A percentile compares a stretch with the other conserved stretches of the same genome.
These are phyloP conservation scores for Darevskia nairensis DNA, from an alignment of 2,797 vertebrate genomes.

Conservation along the genomic window DNA sequence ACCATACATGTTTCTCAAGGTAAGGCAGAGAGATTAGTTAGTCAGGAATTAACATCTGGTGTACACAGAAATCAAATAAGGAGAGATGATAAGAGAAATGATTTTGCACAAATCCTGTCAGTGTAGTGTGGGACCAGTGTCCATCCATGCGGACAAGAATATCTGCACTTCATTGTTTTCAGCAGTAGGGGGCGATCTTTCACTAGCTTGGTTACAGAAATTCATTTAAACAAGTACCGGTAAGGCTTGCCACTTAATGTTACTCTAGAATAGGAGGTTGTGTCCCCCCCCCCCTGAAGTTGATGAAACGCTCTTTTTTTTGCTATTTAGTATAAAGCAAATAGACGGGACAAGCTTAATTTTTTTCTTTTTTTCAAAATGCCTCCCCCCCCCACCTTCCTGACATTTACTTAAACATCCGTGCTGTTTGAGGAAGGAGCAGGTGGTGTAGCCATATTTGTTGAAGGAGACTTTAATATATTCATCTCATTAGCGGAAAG, in stretches of 20 bases:
- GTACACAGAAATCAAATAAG: neutral
- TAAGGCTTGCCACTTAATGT: slow-evolving; percentile 27
- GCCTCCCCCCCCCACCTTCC: slow-evolving; percentile 31
- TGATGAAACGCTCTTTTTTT: slow-evolving; percentile 33
- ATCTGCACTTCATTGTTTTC: slow-evolving; percentile 3
- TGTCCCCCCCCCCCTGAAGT: slow-evolving; percentile 25
- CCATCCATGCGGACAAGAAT: neutral
- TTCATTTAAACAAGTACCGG: slow-evolving; percentile 33
- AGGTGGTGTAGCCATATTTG: slow-evolving; percentile 44
- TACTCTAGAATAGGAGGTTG: slow-evolving; percentile 28
- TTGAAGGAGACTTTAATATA: slow-evolving; percentile 43
- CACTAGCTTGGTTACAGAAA: slow-evolving; percentile 17
- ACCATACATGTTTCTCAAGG: neutral
- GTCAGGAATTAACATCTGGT: neutral
- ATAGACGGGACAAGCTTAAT: slow-evolving; percentile 47
- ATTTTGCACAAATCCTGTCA: neutral
- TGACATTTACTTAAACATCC: slow-evolving; percentile 53
- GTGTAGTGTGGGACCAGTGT: neutral
- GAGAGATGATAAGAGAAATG: neutral
- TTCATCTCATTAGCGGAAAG: slow-evolving; percentile 31
- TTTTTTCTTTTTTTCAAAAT: slow-evolving; percentile 41
- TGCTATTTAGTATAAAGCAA: slow-evolving; percentile 55
- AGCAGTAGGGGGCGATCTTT: slow-evolving; percentile 61
- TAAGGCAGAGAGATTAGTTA: neutral
- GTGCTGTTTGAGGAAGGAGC: slow-evolving; percentile 33